Base-by-base conservation (phyloP, 2,888 invertebrate genomes). In the Eumacrocentrus americanus region DNA sequence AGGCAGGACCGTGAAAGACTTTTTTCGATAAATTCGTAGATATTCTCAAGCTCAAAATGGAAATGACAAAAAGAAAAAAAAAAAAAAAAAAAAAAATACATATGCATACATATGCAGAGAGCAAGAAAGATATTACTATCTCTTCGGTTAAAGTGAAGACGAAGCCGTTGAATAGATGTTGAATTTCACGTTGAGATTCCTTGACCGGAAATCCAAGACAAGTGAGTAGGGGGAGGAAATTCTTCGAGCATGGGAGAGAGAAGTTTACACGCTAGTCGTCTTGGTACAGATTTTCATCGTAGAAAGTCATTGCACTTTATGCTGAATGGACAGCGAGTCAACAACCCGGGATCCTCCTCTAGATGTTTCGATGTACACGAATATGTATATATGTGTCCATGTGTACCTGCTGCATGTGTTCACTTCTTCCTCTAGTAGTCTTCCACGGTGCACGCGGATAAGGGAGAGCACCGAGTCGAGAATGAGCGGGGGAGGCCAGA, bases 241-340 rank as follows among this genome's bases (percentile, higher is more conserved):
- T 53, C 53, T 53, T 53, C 23, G 42, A 53, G 53, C 53, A 53
- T 53, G n/a, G 44, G 35, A 38, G 22, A n/a, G 52, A 42, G 38
- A 53, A 53, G 42, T 42, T 53, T 42, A 53, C 53, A 53, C 42
- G 42, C 42, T 53, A 53, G 48, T 44, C 60, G 48, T 23, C 38
- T 58, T 69, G 70, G 70, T 74, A 74, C 71, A 72, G 73, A 78
- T 77, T 76, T 77, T 74, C 74, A 76, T 74, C 74, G 71, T 64
- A 61, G 65, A 71, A 70, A 74, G 74, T 78, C 78, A 73, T 78
- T 78, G 78, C 77, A 75, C 78, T 78, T 78, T 75, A 78, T 78
- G 77, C 77, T 75, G 74, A 78, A 78, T 77, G 77, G 75, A 71
- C 76, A 77, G 66, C 75, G 73, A 77, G 78, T 78, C 78, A 77